A percentile compares a stretch with the other conserved stretches of the same genome.
Evolutionary conservation across 2,888 invertebrate species (phyloP).

Genomic region (Sminthurides aquaticus): DNA sequence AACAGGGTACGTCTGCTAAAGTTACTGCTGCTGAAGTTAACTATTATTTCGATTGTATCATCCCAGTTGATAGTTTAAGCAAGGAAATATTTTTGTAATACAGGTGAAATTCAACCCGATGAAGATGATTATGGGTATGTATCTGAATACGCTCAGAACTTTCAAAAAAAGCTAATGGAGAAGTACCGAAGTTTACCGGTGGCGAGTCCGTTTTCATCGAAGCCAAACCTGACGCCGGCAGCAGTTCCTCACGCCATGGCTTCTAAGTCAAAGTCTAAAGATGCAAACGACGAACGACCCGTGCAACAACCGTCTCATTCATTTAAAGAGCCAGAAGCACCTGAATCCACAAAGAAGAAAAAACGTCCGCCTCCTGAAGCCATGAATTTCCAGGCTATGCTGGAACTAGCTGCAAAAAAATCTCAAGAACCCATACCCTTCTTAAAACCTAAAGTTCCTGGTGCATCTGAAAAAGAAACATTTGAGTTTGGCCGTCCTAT

Average conservation of each 20-base stretch:
- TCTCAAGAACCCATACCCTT: slow-evolving; percentile 29
- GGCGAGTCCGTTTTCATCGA: slow-evolving; percentile 46
- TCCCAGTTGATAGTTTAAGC: background rate
- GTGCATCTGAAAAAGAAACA: slow-evolving; percentile 29
- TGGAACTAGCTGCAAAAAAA: slow-evolving; percentile 52
- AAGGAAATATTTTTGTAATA: slow-evolving; percentile 12
- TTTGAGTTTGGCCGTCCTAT: slow-evolving; percentile 60
- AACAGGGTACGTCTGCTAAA: slow-evolving; percentile 33
- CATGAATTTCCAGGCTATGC: slow-evolving; percentile 68
- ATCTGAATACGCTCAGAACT: slow-evolving; percentile 70
- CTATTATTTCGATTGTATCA: background rate
- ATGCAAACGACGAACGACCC: slow-evolving; percentile 49
- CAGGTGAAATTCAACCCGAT: slow-evolving; percentile 68
- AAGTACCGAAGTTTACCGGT: slow-evolving; percentile 65
- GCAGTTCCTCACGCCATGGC: slow-evolving; percentile 27
- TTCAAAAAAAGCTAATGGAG: slow-evolving; percentile 76
- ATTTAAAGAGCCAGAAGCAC: slow-evolving; percentile 22
- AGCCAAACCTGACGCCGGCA: slow-evolving; percentile 18
- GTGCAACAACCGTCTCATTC: slow-evolving; percentile 43
- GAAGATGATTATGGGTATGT: slow-evolving; percentile 88
- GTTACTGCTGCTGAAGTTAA: background rate
- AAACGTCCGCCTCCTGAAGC: slow-evolving; percentile 52
- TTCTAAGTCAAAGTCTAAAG: slow-evolving; percentile 6
- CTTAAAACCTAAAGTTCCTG: slow-evolving; percentile 16
- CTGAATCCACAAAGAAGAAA: slow-evolving; percentile 51